Conservation (phyloP, 2,888 invertebrate genomes). For the Synergus umbraculus region DNA sequence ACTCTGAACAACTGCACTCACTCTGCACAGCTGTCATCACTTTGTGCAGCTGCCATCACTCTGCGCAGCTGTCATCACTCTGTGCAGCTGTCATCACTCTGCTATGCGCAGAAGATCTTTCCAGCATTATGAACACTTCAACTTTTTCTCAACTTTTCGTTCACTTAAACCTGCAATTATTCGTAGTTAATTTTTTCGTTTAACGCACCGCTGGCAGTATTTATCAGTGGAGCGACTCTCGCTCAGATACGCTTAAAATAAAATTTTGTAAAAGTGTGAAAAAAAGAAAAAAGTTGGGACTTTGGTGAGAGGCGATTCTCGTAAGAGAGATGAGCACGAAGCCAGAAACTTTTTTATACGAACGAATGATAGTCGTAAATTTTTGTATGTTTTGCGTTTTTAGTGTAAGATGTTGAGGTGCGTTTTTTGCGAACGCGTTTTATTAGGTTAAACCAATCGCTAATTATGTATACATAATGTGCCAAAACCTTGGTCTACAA, state of each 20-base stretch:
- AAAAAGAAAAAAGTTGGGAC: constrained; percentile 22
- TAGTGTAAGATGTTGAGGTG: constrained; percentile 18
- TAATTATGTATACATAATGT: constrained; percentile 9
- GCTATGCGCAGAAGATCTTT: background rate
- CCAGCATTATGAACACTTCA: background rate
- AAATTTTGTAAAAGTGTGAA: background rate
- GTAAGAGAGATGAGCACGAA: background rate
- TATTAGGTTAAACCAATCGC: constrained; percentile 1
- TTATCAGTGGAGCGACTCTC: constrained; percentile 39
- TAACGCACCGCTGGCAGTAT: constrained; percentile 41
- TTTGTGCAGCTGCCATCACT: no score
- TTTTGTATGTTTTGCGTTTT: constrained; percentile 24
- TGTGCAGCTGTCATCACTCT: no score
- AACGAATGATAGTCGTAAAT: constrained; percentile 25
- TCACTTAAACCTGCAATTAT: constrained; percentile 1
- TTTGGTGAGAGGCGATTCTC: constrained; percentile 15
- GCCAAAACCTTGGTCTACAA: constrained; percentile 1
- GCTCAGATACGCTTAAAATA: constrained; percentile 39
- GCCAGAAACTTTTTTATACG: constrained; percentile 28
- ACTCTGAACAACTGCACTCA: background rate
- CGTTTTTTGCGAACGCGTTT: constrained; percentile 21
- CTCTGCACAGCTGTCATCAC: no score
- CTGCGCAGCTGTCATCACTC: no score
- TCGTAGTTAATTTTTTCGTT: constrained; percentile 20
- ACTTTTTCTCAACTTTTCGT: background rate